These are phyloP conservation scores for Coronaproctus castanopsis DNA, from an alignment of 2,888 invertebrate species.

Conservation along the genomic window DNA sequence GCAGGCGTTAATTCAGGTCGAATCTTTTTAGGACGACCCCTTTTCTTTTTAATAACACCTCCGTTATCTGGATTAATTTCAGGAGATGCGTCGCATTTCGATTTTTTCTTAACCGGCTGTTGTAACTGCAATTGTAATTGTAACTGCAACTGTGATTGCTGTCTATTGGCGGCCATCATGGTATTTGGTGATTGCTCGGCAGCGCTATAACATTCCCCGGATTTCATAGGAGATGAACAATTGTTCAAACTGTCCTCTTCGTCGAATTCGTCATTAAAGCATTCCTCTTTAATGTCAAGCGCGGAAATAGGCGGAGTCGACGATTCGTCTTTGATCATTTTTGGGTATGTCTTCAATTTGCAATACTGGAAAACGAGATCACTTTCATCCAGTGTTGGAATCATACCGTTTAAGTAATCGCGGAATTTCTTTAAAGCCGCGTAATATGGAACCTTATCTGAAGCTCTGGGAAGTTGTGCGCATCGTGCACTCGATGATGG, in stretches of 20 bases:
- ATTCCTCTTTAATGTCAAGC: slow-evolving; percentile 10
- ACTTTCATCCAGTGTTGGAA: slow-evolving; percentile 62
- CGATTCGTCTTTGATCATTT: slow-evolving; percentile 29
- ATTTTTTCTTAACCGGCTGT: slow-evolving; percentile 32
- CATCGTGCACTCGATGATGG: slow-evolving; percentile 93
- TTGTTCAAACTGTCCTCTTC: slow-evolving; percentile 44
- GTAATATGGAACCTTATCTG: slow-evolving; percentile 96
- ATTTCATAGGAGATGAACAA: slow-evolving; percentile 39
- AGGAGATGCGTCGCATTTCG: slow-evolving; percentile 35
- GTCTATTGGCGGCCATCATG: too few species aligned
- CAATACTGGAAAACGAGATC: slow-evolving; percentile 69
- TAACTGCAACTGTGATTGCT: not conserved
- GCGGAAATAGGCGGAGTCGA: slow-evolving; percentile 22
- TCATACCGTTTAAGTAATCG: slow-evolving; percentile 74
- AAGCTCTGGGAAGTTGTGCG: slow-evolving; percentile 89
- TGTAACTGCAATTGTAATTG: not conserved
- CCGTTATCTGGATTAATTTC: slow-evolving; percentile 26
- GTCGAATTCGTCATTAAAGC: slow-evolving; percentile 14
- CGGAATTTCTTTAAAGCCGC: slow-evolving; percentile 85
- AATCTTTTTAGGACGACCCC: slow-evolving; percentile 72
- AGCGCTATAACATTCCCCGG: not conserved
- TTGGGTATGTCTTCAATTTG: slow-evolving; percentile 40
- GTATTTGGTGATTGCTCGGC: too few species aligned
- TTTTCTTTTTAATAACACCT: slow-evolving; percentile 53
- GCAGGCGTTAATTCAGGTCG: slow-evolving; percentile 25